Percentiles rank a stretch among this genome's conserved stretches.
Conservation (phyloP, 2,888 invertebrate species). For the Oegoconia quadripuncta region DNA sequence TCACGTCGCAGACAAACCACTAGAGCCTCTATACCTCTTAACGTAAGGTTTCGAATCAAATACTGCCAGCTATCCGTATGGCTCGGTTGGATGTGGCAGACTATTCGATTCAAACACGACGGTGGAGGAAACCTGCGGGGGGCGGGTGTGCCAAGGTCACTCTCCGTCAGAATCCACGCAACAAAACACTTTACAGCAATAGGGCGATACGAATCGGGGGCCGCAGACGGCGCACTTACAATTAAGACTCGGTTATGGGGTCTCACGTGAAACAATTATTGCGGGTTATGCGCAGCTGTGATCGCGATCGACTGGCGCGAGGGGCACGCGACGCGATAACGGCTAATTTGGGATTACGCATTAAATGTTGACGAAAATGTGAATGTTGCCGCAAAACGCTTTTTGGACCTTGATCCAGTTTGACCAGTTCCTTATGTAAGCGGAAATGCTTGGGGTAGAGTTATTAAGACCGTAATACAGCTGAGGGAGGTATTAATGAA, state of each 20-base stretch:
- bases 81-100: conserved; percentile 57
- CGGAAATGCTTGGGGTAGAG: conserved; percentile 2
- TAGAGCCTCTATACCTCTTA: conserved; percentile 39
- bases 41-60: conserved; percentile 40
- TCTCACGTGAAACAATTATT: conserved; percentile 59
- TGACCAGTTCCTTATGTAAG: neutral
- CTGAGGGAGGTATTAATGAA: neutral
- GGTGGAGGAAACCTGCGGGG: conserved; percentile 35
- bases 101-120: conserved; percentile 67
- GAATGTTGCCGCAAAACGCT: conserved; percentile 21
- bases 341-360: conserved; percentile 58
- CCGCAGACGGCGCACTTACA: conserved; percentile 41
- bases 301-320: conserved; percentile 50
- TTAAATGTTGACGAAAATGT: conserved; percentile 56
- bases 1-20: conserved; percentile 33
- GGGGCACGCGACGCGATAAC: conserved; percentile 62
- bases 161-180: conserved; percentile 68
- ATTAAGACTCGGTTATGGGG: conserved; percentile 53
- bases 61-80: conserved; percentile 51
- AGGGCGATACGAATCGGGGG: conserved; percentile 57
- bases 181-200: conserved; percentile 35
- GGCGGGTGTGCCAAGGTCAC: conserved; percentile 60
- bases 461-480: neutral
- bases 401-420: conserved; percentile 5
- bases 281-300: conserved; percentile 39